Percentiles rank a stretch among this genome's conserved stretches.
phyloP scores from a whole-genome alignment of 2,888 invertebrate species.

The Leptopterna dolabrata region DNA sequence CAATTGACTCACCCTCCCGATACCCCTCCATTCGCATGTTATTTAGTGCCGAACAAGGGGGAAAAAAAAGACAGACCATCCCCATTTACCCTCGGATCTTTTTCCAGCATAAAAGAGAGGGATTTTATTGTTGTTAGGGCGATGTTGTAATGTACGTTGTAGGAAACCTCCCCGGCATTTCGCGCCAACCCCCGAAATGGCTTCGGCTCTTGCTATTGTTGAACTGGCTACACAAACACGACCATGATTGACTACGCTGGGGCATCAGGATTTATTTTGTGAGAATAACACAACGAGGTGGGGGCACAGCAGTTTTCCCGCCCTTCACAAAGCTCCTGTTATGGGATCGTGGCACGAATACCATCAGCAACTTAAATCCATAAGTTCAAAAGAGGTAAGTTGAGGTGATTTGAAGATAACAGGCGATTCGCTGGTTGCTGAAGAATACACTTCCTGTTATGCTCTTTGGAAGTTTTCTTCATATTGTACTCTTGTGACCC shows the following conservation, averaged over 20 bases:
- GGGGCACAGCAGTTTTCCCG: not conserved
- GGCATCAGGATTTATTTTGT: conserved; percentile 34
- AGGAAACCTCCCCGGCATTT: not conserved
- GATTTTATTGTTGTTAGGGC: conserved; percentile 10
- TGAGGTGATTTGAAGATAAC: not conserved
- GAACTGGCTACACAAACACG: not conserved
- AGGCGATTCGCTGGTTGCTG: not conserved
- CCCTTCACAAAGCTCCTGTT: not conserved
- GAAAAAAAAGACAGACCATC: not conserved
- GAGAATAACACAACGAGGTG: conserved; percentile 27
- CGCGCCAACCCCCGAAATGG: not conserved
- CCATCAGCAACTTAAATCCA: conserved; percentile 8
- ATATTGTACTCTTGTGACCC: not conserved
- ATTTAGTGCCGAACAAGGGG: conserved; percentile 2
- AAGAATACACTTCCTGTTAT: not conserved
- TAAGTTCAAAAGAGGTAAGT: not conserved
- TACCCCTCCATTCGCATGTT: conserved; percentile 2
- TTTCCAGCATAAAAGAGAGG: not conserved
- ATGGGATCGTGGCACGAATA: conserved; percentile 7
- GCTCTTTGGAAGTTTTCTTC: not conserved
- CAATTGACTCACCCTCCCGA: not conserved
- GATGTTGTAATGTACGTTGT: conserved; percentile 11
- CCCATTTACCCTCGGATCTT: not conserved
- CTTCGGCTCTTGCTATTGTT: conserved; percentile 4
- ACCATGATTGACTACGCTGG: conserved; percentile 30